Percentiles rank a stretch among this genome's conserved stretches.
These are phyloP conservation scores for Leucozona laternaria DNA, from an alignment of 2,888 invertebrate genomes.

Conservation along the genomic window DNA sequence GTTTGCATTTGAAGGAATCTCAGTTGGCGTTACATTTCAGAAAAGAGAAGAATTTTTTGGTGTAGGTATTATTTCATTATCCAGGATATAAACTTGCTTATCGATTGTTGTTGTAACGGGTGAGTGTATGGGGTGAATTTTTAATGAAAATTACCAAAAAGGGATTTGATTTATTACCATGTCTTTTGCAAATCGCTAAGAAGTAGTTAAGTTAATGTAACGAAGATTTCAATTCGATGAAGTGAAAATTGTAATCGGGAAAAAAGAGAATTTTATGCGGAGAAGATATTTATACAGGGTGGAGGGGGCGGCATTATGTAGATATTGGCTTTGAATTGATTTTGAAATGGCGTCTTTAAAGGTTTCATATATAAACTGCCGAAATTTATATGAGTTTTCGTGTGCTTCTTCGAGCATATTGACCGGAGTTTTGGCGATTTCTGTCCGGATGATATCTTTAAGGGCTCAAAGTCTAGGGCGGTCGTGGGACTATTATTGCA, in stretches of 20 bases:
- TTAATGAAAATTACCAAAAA: conserved; percentile 73
- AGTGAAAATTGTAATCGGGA: conserved; percentile 58
- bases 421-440: no score
- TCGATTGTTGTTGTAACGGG: conserved; percentile 17
- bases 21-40: conserved; percentile 17
- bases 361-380: no score
- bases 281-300: neutral
- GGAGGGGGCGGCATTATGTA: no score
- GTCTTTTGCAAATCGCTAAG: conserved; percentile 59
- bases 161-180: conserved; percentile 74
- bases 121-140: conserved; percentile 74
- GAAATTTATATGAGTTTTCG: no score
- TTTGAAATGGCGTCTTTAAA: no score
- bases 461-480: no score
- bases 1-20: conserved; percentile 51
- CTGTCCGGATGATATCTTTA: no score
- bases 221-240: conserved; percentile 63
- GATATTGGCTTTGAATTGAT: no score
- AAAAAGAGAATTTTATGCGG: neutral
- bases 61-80: conserved; percentile 26
- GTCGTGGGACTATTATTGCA: no score
- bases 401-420: no score
- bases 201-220: conserved; percentile 64
- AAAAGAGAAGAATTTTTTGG: neutral
- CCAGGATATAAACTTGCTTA: conserved; percentile 41